Evolutionary conservation across 2,113 vertebrate genomes (phyloP), one percentile per base, ranked within the genome.

Genomic region (Odocoileus hemionus): DNA sequence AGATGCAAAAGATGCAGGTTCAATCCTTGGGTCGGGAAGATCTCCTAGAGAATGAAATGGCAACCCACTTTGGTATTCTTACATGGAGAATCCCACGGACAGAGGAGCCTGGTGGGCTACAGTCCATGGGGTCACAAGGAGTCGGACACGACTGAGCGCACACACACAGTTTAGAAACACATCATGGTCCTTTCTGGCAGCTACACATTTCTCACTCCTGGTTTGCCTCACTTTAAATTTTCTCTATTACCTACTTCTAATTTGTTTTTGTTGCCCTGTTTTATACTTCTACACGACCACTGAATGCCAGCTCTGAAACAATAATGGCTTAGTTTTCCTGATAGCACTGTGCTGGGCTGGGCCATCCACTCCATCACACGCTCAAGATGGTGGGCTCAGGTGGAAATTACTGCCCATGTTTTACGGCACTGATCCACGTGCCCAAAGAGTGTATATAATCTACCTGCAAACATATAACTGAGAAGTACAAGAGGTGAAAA

Each of bases 61-160:
- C 39, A 76, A 4, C 70, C 23, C 70, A 76, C 12, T 25, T 3
- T 23, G 7, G 70, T 76, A 3, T 76, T 76, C 12, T 43, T 26
- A 43, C 36, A 7, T 1, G 39, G 36, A 76, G 70, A 76, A 76
- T 15, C 70, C 39, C 70, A 43, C 0, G 12, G 70, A 15, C 23
- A 76, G 70, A 43, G 70, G 70, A 43, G 70, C 39, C 39, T 0
- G 23, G 39, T 17, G 23, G 39, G 39, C 23, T 43, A 43, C 39
- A 43, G 39, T 26, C 70, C 70, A 7, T 2, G 70, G 39, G 23
- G 23, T 43, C 23, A 26, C 70, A 15, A 23, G 14, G 39, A 76
- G 70, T 76, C 1, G 3, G 23, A 76, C 70, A 26, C 1, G 1
- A 7, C 70, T 43, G 23, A 43, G 39, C 6, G 0, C 6, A 12